Conservation (phyloP, 2,113 vertebrate genomes). For the Engraulis encrasicolus region DNA sequence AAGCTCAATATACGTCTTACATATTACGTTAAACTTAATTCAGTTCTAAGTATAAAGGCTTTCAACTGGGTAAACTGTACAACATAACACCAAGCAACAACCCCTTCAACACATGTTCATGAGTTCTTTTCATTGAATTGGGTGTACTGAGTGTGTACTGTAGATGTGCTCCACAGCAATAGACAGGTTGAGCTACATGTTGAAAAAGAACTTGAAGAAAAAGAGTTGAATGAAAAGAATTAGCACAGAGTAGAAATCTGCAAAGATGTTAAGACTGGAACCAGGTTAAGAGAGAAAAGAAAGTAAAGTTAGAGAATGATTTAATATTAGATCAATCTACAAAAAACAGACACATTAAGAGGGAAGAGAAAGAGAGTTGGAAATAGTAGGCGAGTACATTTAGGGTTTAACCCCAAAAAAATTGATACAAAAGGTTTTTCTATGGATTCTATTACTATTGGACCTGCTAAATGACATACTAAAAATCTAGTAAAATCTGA, state of each 20-base stretch:
- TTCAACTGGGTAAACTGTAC: neutral
- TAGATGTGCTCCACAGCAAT: too few species aligned
- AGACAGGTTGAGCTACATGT: neutral
- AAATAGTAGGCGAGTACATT: too few species aligned
- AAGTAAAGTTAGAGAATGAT: neutral
- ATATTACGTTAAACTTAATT: neutral
- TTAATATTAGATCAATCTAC: neutral
- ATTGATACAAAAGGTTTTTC: too few species aligned
- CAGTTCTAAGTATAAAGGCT: neutral
- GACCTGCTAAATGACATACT: too few species aligned
- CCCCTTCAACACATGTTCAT: too few species aligned
- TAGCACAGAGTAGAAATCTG: neutral
- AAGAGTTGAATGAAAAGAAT: neutral
- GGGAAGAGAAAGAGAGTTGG: neutral
- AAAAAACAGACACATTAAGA: neutral
- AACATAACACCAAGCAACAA: neutral
- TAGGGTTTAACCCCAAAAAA: too few species aligned
- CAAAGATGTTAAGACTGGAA: neutral
- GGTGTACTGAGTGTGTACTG: neutral
- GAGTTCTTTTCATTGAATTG: neutral
- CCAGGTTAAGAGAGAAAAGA: neutral
- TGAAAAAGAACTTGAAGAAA: neutral
- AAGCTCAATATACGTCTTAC: too few species aligned
- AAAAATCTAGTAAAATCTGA: too few species aligned
- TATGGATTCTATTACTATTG: too few species aligned